A percentile compares a stretch with the other conserved stretches of the same genome.
phyloP scores from a whole-genome alignment of 2,113 vertebrate genomes.

The Mystacornis crossleyi region DNA sequence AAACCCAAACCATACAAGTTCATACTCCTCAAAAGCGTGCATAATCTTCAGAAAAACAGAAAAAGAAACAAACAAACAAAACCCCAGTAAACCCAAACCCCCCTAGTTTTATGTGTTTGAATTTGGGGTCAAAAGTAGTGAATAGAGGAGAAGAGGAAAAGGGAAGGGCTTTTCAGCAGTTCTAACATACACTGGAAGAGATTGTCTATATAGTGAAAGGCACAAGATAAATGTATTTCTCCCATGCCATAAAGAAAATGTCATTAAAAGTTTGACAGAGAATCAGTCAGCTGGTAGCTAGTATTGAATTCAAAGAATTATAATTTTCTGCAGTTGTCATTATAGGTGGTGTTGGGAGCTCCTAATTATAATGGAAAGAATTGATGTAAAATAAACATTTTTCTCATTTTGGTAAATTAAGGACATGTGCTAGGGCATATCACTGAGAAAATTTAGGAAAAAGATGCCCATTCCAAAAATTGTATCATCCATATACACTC shows the following conservation, averaged over 20 bases:
- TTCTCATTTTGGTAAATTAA: background rate
- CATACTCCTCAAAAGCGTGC: background rate
- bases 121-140: background rate
- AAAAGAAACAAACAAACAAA: too few relatives aligned
- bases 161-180: background rate
- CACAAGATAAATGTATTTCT: background rate
- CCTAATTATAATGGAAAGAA: background rate
- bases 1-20: background rate
- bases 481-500: background rate
- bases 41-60: background rate
- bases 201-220: background rate
- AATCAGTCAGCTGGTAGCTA: background rate
- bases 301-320: background rate
- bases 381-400: background rate
- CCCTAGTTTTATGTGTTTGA: background rate
- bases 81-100: accelerated
- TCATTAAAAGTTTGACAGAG: background rate
- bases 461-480: background rate
- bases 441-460: background rate
- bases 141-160: background rate
- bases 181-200: background rate
- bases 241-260: background rate
- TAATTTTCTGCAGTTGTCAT: background rate
- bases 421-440: background rate
- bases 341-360: background rate